Conservation (phyloP, 2,797 vertebrate species). For the Iguana delicatissima region DNA sequence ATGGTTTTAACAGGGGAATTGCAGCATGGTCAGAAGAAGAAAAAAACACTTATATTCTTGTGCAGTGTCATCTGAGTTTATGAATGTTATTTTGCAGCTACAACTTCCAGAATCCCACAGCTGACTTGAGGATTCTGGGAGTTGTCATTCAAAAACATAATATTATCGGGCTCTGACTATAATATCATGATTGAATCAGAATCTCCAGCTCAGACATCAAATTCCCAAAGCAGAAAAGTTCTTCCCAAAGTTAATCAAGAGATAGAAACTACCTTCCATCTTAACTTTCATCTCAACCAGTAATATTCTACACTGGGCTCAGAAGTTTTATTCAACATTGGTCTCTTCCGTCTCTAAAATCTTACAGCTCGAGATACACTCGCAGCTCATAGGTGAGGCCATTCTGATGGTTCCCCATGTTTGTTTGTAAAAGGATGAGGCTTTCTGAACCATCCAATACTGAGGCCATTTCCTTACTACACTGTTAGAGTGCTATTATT, state of each 20-base stretch:
- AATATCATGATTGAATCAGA: not conserved
- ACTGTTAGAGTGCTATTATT: too few species aligned
- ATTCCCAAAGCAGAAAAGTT: not conserved
- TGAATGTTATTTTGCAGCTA: not conserved
- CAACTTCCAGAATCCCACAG: too few species aligned
- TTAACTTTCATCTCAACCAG: not conserved
- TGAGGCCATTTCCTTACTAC: too few species aligned
- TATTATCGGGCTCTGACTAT: too few species aligned
- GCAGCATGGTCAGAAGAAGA: not conserved
- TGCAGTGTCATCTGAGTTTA: not conserved
- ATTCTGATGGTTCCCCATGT: too few species aligned
- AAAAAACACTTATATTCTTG: not conserved
- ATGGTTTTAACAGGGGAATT: not conserved
- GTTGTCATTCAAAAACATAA: too few species aligned
- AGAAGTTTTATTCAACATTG: not conserved
- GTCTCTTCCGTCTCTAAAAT: not conserved
- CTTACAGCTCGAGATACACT: too few species aligned
- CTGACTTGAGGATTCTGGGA: too few species aligned
- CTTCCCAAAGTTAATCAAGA: not conserved
- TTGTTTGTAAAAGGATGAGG: not conserved
- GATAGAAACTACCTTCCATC: not conserved
- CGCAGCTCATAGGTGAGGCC: too few species aligned
- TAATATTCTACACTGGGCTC: not conserved
- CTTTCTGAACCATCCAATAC: not conserved
- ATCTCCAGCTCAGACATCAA: not conserved